phyloP scores from a whole-genome alignment of 2,113 vertebrate species.

The Oxyruncus cristatus region DNA sequence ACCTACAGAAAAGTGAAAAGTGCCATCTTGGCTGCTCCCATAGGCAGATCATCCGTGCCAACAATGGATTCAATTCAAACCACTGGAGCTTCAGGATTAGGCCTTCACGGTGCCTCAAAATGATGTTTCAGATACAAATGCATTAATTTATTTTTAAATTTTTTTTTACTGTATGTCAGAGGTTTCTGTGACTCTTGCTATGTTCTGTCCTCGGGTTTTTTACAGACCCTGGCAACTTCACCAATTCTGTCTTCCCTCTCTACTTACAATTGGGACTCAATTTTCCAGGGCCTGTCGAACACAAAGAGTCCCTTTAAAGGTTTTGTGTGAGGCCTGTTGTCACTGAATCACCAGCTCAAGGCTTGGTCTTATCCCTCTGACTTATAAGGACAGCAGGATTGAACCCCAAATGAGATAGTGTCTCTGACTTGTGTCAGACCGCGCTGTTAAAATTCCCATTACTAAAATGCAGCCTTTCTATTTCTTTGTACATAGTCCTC shows the following conservation, averaged over 20 bases:
- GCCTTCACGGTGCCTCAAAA: not conserved
- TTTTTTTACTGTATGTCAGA: not conserved
- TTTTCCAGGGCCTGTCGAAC: not conserved
- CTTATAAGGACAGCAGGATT: not conserved
- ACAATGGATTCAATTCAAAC: not conserved
- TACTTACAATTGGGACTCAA: not conserved
- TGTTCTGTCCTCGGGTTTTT: not conserved
- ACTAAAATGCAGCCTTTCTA: conserved; percentile 53
- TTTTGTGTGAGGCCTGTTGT: conserved; percentile 18
- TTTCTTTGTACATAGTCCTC: not conserved
- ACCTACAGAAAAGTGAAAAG: not conserved
- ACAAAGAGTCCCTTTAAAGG: conserved; percentile 42
- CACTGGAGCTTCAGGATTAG: not conserved
- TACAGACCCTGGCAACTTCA: not conserved
- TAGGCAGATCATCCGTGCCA: not conserved
- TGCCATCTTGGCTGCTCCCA: not conserved
- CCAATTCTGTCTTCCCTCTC: not conserved
- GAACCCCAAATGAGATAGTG: conserved; percentile 40
- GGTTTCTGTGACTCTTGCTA: not conserved
- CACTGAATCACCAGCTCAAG: not conserved
- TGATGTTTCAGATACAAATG: no score
- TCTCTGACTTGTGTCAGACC: conserved; percentile 31
- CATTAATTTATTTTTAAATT: not conserved
- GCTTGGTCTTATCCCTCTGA: conserved; percentile 11
- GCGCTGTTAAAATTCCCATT: not conserved